These are phyloP conservation scores for Pelagia noctiluca DNA, from an alignment of 30 jellyfish, hydroid and myxozoan species.

Conservation along the genomic window DNA sequence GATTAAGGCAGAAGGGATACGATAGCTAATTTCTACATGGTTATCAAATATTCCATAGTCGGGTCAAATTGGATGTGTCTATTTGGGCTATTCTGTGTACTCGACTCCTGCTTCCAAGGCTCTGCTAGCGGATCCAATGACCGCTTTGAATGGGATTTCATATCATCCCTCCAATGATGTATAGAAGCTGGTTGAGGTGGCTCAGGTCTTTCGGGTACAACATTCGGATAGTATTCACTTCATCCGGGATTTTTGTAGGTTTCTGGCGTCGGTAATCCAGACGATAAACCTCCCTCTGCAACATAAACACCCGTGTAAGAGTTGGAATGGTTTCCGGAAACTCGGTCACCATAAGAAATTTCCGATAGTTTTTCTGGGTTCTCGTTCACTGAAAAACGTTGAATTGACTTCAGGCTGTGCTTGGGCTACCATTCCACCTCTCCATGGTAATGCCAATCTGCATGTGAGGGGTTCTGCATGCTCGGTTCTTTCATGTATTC, in stretches of 20 bases:
- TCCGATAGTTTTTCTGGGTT: background rate
- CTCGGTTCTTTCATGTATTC: background rate
- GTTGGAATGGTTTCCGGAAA: too few species aligned
- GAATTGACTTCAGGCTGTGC: constrained; percentile 3
- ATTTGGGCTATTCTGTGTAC: constrained; percentile 13
- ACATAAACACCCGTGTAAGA: too few species aligned
- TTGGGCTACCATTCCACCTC: constrained; percentile 20
- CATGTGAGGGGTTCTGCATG: constrained; percentile 24
- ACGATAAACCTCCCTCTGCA: too few species aligned
- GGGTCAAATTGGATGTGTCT: constrained; percentile 22
- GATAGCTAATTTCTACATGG: constrained; percentile 23
- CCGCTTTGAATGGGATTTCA: constrained; percentile 16
- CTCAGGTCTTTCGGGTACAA: background rate
- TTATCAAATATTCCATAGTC: constrained; percentile 10
- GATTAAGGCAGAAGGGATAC: constrained; percentile 17
- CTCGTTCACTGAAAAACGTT: constrained; percentile 13
- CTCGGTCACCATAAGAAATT: too few species aligned
- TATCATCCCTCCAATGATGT: constrained; percentile 11
- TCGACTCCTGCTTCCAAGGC: constrained; percentile 30
- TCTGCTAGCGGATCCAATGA: constrained; percentile 26
- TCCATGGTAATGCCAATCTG: constrained; percentile 12
- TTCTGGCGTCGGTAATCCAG: too few species aligned
- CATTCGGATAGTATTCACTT: constrained; percentile 3
- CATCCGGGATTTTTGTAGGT: too few species aligned
- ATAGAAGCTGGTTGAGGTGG: constrained; percentile 15